phyloP scores from a whole-genome alignment of 2,797 vertebrate species.

The Poeciliopsis presidionis region DNA sequence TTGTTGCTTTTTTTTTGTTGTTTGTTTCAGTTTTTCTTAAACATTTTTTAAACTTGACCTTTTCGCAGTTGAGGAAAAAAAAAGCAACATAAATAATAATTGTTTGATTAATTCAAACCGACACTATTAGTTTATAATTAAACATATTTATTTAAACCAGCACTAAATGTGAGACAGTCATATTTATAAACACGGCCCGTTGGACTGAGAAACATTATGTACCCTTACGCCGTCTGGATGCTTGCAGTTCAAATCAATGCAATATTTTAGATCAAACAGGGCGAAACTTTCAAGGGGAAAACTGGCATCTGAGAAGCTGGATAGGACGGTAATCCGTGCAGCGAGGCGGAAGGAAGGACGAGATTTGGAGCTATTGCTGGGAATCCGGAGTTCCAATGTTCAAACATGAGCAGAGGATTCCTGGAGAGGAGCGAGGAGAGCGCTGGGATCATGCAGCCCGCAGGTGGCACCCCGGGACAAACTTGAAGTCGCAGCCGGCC shows the following conservation, averaged over 20 bases:
- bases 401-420: slow-evolving; percentile 47
- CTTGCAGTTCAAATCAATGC: neutral
- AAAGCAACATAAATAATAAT: neutral
- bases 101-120: neutral
- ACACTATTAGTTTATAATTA: neutral
- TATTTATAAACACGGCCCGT: neutral
- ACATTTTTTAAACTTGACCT: neutral
- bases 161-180: neutral
- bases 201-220: neutral
- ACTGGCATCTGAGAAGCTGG: slow-evolving; percentile 15
- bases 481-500: slow-evolving; percentile 13
- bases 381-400: slow-evolving; percentile 49
- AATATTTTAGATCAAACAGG: slow-evolving; percentile 32
- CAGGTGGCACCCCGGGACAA: slow-evolving; percentile 38
- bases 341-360: slow-evolving; percentile 40
- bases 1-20: neutral
- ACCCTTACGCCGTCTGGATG: neutral
- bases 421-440: slow-evolving; percentile 75
- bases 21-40: neutral
- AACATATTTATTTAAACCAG: neutral
- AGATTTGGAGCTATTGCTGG: slow-evolving; percentile 39
- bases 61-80: neutral
- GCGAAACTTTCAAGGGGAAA: slow-evolving; percentile 41
- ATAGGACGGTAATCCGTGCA: slow-evolving; percentile 51
- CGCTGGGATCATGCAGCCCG: slow-evolving; percentile 67